Percentiles rank a stretch among this genome's conserved stretches.
Conservation (phyloP, 2,113 vertebrate species). For the Spea bombifrons region DNA sequence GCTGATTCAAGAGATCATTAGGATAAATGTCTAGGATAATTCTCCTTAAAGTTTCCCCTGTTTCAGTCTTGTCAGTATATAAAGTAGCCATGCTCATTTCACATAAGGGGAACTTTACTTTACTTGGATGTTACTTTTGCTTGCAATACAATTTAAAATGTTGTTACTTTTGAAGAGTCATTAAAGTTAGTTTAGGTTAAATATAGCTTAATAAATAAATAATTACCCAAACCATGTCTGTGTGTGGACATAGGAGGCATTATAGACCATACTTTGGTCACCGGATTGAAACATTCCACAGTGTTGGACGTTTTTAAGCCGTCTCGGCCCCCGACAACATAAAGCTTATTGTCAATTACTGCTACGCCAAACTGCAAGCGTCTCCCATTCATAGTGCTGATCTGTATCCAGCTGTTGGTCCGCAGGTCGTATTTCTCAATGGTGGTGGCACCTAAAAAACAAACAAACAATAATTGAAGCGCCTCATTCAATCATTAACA, state of each 20-base stretch:
- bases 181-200: too few species aligned
- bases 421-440: constrained; percentile 95
- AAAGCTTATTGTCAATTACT: constrained; percentile 93
- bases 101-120: too few species aligned
- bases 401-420: constrained; percentile 88
- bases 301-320: constrained; percentile 94
- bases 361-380: constrained; percentile 93
- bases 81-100: too few species aligned
- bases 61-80: too few species aligned
- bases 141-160: too few species aligned
- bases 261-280: constrained; percentile 84
- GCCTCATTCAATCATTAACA: too few species aligned
- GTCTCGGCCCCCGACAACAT: constrained; percentile 91
- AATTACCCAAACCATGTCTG: constrained; percentile 86
- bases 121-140: too few species aligned
- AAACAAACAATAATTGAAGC: neutral
- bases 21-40: too few species aligned
- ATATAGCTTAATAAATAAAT: neutral
- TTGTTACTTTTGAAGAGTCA: too few species aligned
- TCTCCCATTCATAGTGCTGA: constrained; percentile 85
- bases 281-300: constrained; percentile 91
- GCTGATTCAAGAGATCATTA: too few species aligned
- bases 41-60: too few species aligned
- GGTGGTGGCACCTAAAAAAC: constrained; percentile 80
- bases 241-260: constrained; percentile 98